A percentile compares a stretch with the other conserved stretches of the same genome.
phyloP scores from a whole-genome alignment of 2,113 vertebrate genomes.

The Oryzias javanicus region DNA sequence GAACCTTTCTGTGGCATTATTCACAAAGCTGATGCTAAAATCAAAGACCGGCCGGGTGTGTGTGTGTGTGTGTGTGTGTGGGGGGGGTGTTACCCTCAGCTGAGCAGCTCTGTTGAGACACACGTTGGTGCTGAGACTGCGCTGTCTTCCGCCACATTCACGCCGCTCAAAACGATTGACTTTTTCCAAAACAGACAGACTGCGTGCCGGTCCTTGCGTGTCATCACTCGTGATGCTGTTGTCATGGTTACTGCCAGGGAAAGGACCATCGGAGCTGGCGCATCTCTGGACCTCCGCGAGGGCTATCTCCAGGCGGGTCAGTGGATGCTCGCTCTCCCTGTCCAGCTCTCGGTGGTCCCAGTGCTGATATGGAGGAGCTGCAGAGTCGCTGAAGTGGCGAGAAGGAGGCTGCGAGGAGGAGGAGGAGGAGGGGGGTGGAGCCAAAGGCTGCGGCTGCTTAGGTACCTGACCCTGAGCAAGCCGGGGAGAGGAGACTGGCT shows the following conservation, averaged over 20 bases:
- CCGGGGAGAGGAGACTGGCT: constrained; percentile 33
- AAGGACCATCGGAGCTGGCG: constrained; percentile 43
- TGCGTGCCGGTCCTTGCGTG: constrained; percentile 54
- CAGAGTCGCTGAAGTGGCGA: constrained; percentile 58
- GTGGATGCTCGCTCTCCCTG: constrained; percentile 61
- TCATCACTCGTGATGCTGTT: constrained; percentile 24
- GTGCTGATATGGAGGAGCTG: constrained; percentile 37
- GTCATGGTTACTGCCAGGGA: constrained; percentile 44
- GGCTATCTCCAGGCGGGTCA: constrained; percentile 74
- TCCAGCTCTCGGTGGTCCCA: constrained; percentile 28
- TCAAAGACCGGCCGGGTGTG: too few species aligned
- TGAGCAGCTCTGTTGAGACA: constrained; percentile 41
- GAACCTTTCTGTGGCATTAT: too few species aligned
- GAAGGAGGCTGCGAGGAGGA: constrained; percentile 38
- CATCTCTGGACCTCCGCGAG: constrained; percentile 71
- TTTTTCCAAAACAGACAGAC: constrained; percentile 89
- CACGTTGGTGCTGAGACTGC: constrained; percentile 55
- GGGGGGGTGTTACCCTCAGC: constrained; percentile 31
- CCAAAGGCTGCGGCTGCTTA: constrained; percentile 19
- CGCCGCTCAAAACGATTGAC: constrained; percentile 87
- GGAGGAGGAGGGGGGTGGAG: constrained; percentile 50
- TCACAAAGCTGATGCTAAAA: too few species aligned
- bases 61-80: too few species aligned
- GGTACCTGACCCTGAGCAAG: constrained; percentile 41
- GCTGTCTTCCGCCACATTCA: constrained; percentile 74